These are phyloP conservation scores for Charaxes varanes DNA, from an alignment of 1,140 invertebrate species.

Conservation along the genomic window DNA sequence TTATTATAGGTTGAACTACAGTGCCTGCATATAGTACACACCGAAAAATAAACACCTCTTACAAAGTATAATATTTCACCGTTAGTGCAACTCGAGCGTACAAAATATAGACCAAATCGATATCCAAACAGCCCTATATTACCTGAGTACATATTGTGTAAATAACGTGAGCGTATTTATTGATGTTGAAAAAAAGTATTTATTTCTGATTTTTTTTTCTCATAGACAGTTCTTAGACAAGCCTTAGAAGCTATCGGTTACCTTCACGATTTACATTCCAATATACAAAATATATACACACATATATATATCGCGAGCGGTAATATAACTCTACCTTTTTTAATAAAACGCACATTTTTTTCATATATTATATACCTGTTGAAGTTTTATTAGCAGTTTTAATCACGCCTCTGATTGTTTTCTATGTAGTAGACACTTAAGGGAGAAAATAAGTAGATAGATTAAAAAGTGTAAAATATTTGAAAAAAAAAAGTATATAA, in stretches of 20 bases:
- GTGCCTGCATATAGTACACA: conserved; percentile 37
- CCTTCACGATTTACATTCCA: conserved; percentile 31
- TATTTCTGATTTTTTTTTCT: conserved; percentile 34
- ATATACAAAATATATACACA: conserved; percentile 2
- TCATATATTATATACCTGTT: conserved; percentile 31
- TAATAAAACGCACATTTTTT: conserved; percentile 36
- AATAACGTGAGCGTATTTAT: conserved; percentile 37
- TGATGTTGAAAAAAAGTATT: conserved; percentile 46
- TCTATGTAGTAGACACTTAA: conserved; percentile 26
- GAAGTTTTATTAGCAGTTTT: conserved; percentile 33
- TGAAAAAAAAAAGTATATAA: conserved; percentile 36
- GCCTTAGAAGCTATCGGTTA: conserved; percentile 57
- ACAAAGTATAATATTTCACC: conserved; percentile 28
- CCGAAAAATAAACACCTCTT: conserved; percentile 11
- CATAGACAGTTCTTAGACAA: conserved; percentile 38
- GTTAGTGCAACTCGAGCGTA: conserved; percentile 58
- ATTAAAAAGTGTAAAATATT: conserved; percentile 39
- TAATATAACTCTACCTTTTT: conserved; percentile 9
- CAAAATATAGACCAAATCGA: conserved; percentile 66
- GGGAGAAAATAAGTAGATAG: conserved; percentile 43
- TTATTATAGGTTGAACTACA: conserved; percentile 21
- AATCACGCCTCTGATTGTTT: conserved; percentile 26
- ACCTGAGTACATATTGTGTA: conserved; percentile 20
- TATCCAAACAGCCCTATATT: conserved; percentile 41
- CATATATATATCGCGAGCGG: conserved; percentile 11